Evolutionary conservation across 2,888 invertebrate species (phyloP).

Genomic region (Pachydiplax longipennis): DNA sequence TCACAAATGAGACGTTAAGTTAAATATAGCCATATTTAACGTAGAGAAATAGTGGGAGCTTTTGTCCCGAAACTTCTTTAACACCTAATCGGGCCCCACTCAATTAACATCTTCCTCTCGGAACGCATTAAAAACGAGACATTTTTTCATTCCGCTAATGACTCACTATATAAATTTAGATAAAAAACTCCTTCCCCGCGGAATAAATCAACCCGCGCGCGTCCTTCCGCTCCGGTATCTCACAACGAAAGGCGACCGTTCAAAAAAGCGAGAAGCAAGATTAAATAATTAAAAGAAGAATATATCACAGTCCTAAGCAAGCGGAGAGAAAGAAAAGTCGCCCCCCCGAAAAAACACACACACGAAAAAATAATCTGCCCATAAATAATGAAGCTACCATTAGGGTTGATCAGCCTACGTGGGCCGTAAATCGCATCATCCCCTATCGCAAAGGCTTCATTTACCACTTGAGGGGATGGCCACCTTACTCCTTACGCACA

Average conservation of each 20-base stretch:
- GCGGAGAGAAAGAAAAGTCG: neutral
- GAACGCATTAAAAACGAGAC: neutral
- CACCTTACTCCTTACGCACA: no score
- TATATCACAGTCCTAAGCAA: constrained; percentile 16
- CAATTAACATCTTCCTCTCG: no score
- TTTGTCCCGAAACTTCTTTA: no score
- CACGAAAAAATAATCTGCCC: neutral
- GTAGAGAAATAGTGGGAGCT: no score
- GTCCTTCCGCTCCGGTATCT: neutral
- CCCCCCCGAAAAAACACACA: neutral
- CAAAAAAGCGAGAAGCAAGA: constrained; percentile 13
- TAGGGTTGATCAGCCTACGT: constrained; percentile 20
- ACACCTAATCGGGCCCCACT: no score
- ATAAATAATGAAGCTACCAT: constrained; percentile 11
- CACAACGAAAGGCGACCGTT: constrained; percentile 11
- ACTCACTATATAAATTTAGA: neutral
- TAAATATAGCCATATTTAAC: no score
- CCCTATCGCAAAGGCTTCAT: neutral
- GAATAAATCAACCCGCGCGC: neutral
- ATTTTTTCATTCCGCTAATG: constrained; percentile 8
- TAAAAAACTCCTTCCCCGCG: neutral
- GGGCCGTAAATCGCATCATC: neutral
- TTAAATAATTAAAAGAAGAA: constrained; percentile 26
- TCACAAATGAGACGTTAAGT: no score
- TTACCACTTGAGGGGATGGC: neutral